Conservation (phyloP, 2,797 vertebrate genomes). For the Margarornis squamiger region DNA sequence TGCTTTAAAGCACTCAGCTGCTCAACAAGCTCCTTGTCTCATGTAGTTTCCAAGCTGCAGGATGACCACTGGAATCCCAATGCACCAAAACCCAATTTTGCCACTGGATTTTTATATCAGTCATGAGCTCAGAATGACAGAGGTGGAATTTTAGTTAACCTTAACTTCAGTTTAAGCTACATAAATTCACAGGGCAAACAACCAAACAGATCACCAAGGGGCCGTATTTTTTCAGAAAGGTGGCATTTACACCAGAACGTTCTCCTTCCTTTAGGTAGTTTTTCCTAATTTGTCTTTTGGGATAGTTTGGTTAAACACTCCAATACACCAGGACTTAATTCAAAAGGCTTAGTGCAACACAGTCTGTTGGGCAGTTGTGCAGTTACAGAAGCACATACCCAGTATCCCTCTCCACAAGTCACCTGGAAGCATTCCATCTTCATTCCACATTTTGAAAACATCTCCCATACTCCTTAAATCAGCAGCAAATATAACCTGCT, state of each 20-base stretch:
- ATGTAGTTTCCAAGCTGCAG: neutral
- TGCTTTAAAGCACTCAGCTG: constrained; percentile 30
- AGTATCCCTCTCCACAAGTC: neutral
- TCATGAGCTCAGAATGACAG: neutral
- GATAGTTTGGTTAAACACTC: neutral
- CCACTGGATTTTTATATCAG: neutral
- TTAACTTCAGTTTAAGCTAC: neutral
- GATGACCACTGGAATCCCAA: neutral
- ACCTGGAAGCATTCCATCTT: neutral
- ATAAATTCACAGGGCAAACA: neutral
- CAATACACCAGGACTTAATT: neutral
- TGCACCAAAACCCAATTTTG: neutral
- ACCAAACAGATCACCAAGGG: neutral
- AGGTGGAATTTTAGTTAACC: neutral
- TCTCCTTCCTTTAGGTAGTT: neutral
- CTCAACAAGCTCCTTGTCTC: neutral
- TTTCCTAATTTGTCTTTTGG: neutral
- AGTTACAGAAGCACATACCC: neutral
- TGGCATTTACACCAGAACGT: neutral
- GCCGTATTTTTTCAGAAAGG: neutral
- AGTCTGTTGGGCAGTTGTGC: neutral
- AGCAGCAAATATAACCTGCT: neutral
- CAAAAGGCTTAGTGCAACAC: neutral
- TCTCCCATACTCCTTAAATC: neutral
- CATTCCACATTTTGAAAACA: neutral